Conservation (phyloP, 2,797 vertebrate species). For the Ispidina picta region DNA sequence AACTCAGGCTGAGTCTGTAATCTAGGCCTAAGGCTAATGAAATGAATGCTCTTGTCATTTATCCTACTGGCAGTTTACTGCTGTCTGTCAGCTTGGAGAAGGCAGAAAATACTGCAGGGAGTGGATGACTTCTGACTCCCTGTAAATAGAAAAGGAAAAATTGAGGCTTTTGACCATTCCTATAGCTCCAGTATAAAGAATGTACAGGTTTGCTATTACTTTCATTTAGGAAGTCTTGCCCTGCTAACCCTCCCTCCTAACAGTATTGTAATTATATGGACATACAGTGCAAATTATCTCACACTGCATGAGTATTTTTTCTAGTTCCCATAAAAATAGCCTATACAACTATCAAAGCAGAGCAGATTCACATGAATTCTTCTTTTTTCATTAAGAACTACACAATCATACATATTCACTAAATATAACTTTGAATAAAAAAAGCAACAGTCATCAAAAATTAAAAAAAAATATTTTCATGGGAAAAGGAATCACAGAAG, state of each 20-base stretch:
- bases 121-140: neutral
- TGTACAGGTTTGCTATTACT: neutral
- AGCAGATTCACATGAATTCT: neutral
- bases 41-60: neutral
- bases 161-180: neutral
- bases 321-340: neutral
- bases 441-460: neutral
- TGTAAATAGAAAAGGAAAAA: slow-evolving; percentile 12
- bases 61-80: neutral
- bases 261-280: neutral
- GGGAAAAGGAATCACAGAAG: neutral
- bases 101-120: neutral
- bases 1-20: neutral
- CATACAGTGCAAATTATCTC: neutral
- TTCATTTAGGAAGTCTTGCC: neutral
- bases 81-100: neutral
- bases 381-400: neutral
- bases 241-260: neutral
- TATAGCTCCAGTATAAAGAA: neutral
- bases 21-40: neutral
- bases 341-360: neutral
- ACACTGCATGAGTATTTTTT: neutral
- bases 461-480: neutral
- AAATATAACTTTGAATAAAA: neutral
- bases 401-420: neutral